Percentiles rank a stretch among this genome's conserved stretches.
Evolutionary conservation across 2,797 vertebrate genomes (phyloP).

Genomic region (Anniella stebbinsi): DNA sequence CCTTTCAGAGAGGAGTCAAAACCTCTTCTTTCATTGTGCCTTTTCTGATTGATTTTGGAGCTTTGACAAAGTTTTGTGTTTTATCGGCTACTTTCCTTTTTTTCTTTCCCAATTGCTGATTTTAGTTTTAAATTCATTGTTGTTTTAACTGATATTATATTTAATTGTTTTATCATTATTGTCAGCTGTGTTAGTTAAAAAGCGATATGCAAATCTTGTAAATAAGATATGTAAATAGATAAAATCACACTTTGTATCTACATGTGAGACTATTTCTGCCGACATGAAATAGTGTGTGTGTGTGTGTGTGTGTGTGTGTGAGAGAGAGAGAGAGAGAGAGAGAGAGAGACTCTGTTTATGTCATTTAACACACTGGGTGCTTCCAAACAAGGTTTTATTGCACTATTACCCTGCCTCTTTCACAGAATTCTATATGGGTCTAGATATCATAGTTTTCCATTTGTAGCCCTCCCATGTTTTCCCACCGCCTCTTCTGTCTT

Average conservation of each 20-base stretch:
- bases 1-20: neutral
- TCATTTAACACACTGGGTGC: neutral
- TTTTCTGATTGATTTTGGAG: constrained; percentile 2
- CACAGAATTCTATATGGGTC: no score
- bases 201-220: neutral
- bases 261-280: neutral
- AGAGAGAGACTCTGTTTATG: neutral
- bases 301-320: no score
- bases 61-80: neutral
- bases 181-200: neutral
- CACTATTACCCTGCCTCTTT: no score
- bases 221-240: neutral
- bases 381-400: no score
- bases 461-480: no score
- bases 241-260: neutral
- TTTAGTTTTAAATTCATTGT: neutral
- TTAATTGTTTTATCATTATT: neutral
- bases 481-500: no score
- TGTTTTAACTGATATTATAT: neutral
- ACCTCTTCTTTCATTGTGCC: neutral
- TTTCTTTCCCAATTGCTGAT: neutral
- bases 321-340: neutral
- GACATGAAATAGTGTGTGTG: constrained; percentile 15
- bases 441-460: no score
- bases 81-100: neutral